Base-by-base conservation (phyloP, 37 sponge, comb jelly and placozoan genomes). In the Chondrilla cf. caribensis region DNA sequence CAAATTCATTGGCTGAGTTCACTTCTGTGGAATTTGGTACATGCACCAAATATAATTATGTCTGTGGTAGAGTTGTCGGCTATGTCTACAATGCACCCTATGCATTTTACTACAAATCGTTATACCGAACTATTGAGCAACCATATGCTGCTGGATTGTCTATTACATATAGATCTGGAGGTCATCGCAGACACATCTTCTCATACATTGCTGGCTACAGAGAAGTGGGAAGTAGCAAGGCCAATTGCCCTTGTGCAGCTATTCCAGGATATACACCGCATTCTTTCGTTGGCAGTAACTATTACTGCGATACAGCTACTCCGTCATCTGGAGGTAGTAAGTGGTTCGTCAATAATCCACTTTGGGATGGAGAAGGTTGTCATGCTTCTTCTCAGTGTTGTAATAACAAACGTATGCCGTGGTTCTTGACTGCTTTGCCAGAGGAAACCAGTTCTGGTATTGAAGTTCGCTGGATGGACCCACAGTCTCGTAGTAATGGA, bases 391-490 rank as follows among this genome's bases (percentile, higher is more conserved):
- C 35, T 37, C 26, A 29, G 25, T 68, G 70, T 28, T 68, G 70
- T 33, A 15, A 68, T 37, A 68, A 33, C 7, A 2, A 31, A 35
- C 70, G 25, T 35, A 29, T 28, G 18, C 70, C 70, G 33, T 68
- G 37, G 70, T 68, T 68, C 70, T 31, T 31, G 70, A 68, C 19
- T 21, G 33, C 70, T 35, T 37, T 68, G 2, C 37, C 19, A 21
- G 33, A 68, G 33, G 18, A 11, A 2, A 28, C 70, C 32, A 33
- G 19, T 31, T 31, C 26, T 21, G 70, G 33, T 28, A 68, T 68
- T 35, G 70, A 68, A 68, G 70, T 68, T 31, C 70, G 70, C 11
- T 55, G n/a, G n/a, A n/a, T n/a, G n/a, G n/a, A n/a, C n/a, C n/a
- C n/a, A n/a, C n/a, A n/a, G n/a, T n/a, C n/a, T n/a, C 57, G 17